These are phyloP conservation scores for Blennius ocellaris DNA, from an alignment of 2,113 vertebrate genomes.

Conservation along the genomic window DNA sequence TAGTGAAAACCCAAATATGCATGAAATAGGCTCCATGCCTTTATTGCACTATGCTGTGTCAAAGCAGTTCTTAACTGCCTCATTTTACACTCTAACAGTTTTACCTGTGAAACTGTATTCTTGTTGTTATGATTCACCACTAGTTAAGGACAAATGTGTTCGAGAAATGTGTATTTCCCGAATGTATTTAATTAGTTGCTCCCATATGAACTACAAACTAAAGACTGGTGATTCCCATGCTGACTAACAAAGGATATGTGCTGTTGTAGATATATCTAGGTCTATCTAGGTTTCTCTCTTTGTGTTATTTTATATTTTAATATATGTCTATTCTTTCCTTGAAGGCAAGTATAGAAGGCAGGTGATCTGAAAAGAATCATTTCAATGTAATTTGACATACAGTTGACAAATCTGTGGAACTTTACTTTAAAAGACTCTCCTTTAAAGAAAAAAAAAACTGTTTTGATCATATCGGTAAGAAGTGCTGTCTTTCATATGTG, in stretches of 20 bases:
- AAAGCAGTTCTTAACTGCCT: too few species aligned
- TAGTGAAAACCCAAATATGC: background rate
- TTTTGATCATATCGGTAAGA: background rate
- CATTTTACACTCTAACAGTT: too few species aligned
- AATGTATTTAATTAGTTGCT: background rate
- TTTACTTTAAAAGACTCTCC: background rate
- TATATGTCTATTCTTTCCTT: background rate
- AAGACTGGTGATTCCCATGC: background rate
- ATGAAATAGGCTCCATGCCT: background rate
- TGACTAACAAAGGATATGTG: background rate
- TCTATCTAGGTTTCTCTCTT: background rate
- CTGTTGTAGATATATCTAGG: background rate
- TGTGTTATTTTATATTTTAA: background rate
- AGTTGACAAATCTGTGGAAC: background rate
- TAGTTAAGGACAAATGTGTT: background rate
- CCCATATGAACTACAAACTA: background rate
- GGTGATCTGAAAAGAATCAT: background rate
- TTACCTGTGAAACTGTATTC: too few species aligned
- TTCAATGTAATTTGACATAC: background rate
- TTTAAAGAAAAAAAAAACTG: too few species aligned
- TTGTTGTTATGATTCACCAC: too few species aligned
- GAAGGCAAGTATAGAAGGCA: background rate
- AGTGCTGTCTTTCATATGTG: background rate
- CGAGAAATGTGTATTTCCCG: background rate
- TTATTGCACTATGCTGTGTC: too few species aligned